Conservation (phyloP, 2,888 invertebrate species). For the Drosophila ochracea region DNA sequence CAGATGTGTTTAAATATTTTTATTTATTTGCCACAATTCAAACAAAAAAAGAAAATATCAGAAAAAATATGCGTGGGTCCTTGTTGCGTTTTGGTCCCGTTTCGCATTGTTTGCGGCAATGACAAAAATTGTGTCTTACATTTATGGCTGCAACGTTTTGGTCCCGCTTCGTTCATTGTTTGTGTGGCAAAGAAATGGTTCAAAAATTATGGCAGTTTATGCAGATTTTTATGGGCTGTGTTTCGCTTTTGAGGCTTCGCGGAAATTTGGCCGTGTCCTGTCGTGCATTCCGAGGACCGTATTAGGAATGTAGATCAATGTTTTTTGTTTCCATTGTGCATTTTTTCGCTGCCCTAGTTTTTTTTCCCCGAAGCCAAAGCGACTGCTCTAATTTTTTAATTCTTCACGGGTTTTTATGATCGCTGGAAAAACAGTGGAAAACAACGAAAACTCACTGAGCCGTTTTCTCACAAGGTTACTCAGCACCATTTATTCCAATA, state of each 20-base stretch:
- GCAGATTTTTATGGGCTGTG: conserved; percentile 78
- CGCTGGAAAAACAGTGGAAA: conserved; percentile 59
- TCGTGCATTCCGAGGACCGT: conserved; percentile 63
- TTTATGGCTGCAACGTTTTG: conserved; percentile 75
- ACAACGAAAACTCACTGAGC: conserved; percentile 28
- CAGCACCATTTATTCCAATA: conserved; percentile 36
- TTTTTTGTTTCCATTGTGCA: conserved; percentile 80
- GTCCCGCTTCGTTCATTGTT: conserved; percentile 53
- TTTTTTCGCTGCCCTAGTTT: conserved; percentile 72
- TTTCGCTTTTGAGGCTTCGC: conserved; percentile 47
- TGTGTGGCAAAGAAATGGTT: conserved; percentile 55
- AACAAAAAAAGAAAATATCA: conserved; percentile 12
- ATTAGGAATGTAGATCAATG: conserved; percentile 82
- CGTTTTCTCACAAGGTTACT: conserved; percentile 69
- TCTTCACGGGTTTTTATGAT: conserved; percentile 74
- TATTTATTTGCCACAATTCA: conserved; percentile 35
- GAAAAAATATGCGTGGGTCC: conserved; percentile 23
- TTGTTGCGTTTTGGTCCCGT: conserved; percentile 13
- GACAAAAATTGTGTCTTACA: conserved; percentile 46
- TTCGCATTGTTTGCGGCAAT: conserved; percentile 19
- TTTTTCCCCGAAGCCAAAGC: conserved; percentile 73
- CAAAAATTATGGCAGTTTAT: conserved; percentile 58
- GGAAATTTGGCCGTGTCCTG: conserved; percentile 67
- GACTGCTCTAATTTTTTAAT: conserved; percentile 82
- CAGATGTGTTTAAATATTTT: conserved; percentile 2